A percentile compares a stretch with the other conserved stretches of the same genome.
These are phyloP conservation scores for Manis javanica DNA, from an alignment of 2,797 vertebrate genomes.

Conservation along the genomic window DNA sequence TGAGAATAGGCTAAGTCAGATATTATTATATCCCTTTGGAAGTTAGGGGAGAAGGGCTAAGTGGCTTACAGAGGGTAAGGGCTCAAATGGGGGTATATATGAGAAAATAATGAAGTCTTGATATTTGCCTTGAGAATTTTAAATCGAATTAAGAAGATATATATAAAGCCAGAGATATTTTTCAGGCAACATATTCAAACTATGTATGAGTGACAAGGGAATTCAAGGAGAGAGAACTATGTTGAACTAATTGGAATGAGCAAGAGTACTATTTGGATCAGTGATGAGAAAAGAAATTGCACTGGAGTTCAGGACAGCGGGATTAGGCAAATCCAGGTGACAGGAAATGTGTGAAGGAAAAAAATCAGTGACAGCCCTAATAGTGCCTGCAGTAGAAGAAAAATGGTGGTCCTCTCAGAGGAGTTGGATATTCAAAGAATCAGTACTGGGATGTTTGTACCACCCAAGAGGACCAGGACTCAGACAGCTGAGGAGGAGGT, in stretches of 20 bases:
- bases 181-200: not conserved
- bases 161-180: not conserved
- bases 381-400: not conserved
- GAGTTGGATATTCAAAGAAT: not conserved
- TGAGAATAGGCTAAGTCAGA: not conserved
- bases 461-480: not conserved
- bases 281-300: not conserved
- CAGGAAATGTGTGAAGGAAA: not conserved
- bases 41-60: not conserved
- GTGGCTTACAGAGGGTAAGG: not conserved
- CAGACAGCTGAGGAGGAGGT: not conserved
- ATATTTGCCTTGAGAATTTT: constrained; percentile 15
- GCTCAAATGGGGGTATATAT: not conserved
- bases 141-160: not conserved
- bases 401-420: not conserved
- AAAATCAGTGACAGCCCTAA: not conserved
- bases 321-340: not conserved
- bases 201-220: not conserved
- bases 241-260: not conserved
- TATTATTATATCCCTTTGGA: not conserved
- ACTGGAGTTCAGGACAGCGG: not conserved
- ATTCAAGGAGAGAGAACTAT: not conserved
- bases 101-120: not conserved
- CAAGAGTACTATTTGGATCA: not conserved
- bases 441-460: accelerated